Evolutionary conservation across 2,797 vertebrate species (phyloP).

Genomic region (Melanotaenia maccullochi): DNA sequence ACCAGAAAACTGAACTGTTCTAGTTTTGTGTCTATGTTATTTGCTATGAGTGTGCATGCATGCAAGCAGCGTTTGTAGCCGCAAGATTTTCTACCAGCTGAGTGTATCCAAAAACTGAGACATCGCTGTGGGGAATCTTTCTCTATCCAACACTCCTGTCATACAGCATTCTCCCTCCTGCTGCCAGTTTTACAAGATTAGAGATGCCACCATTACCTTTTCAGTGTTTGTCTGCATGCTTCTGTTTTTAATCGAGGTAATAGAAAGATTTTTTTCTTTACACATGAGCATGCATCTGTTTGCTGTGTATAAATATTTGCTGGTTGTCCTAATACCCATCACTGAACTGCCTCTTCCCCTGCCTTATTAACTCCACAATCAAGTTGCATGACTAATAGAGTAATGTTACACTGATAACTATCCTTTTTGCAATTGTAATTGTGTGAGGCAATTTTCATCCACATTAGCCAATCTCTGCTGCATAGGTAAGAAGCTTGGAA

Average conservation of each 20-base stretch:
- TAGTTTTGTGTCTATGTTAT: slow-evolving; percentile 17
- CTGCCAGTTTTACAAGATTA: slow-evolving; percentile 65
- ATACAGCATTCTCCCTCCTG: slow-evolving; percentile 51
- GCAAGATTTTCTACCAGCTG: slow-evolving; percentile 47
- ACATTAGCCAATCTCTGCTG: slow-evolving; percentile 64
- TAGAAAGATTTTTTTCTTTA: slow-evolving; percentile 14
- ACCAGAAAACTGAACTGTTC: slow-evolving; percentile 50
- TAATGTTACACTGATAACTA: slow-evolving; percentile 75
- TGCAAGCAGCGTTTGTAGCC: slow-evolving; percentile 19
- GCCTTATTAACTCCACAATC: slow-evolving; percentile 64
- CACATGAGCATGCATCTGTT: slow-evolving; percentile 9
- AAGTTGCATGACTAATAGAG: slow-evolving; percentile 69
- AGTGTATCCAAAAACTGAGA: slow-evolving; percentile 63
- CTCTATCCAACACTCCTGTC: slow-evolving; percentile 46
- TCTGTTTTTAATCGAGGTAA: slow-evolving; percentile 29
- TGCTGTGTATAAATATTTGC: slow-evolving; percentile 10
- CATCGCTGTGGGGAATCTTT: slow-evolving; percentile 58
- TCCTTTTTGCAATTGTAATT: slow-evolving; percentile 71
- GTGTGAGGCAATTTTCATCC: slow-evolving; percentile 73
- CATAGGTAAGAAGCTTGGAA: slow-evolving; percentile 66
- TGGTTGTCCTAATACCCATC: slow-evolving; percentile 21
- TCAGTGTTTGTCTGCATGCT: slow-evolving; percentile 49
- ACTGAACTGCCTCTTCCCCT: slow-evolving; percentile 22
- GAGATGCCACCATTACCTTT: slow-evolving; percentile 41
- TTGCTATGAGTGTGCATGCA: slow-evolving; percentile 13